Conservation (phyloP, 2,797 vertebrate species). For the Falco cherrug region DNA sequence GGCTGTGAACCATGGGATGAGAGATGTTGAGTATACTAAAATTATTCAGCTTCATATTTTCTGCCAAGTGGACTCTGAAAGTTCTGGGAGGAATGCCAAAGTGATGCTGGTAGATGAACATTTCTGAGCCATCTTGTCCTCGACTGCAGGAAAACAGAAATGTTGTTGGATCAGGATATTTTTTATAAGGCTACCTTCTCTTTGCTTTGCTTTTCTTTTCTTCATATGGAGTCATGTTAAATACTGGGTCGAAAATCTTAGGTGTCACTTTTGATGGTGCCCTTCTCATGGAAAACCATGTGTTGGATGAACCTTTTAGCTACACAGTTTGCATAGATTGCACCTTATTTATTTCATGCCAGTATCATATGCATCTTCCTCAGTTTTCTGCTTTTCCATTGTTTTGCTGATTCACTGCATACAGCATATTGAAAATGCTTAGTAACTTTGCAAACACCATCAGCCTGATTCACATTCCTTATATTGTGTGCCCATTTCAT, state of each 20-base stretch:
- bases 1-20: neutral
- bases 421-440: neutral
- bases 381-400: neutral
- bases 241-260: neutral
- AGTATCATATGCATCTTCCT: neutral
- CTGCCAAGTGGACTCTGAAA: slow-evolving; percentile 19
- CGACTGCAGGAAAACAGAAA: slow-evolving; percentile 12
- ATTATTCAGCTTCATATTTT: slow-evolving; percentile 35
- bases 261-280: neutral
- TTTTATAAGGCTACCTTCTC: neutral
- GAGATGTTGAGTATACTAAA: neutral
- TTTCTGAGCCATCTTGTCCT: slow-evolving; percentile 20
- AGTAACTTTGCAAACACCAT: neutral
- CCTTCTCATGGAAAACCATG: neutral
- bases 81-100: slow-evolving; percentile 62
- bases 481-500: neutral
- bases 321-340: neutral
- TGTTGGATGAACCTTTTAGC: neutral
- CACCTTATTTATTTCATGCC: neutral
- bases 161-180: neutral
- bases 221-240: neutral
- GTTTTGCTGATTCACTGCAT: neutral
- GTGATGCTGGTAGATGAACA: neutral
- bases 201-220: neutral
- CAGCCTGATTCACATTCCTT: neutral